A percentile compares a stretch with the other conserved stretches of the same genome.
These are phyloP conservation scores for Tretioscincus oriximinensis DNA, from an alignment of 2,113 vertebrate genomes.

Conservation along the genomic window DNA sequence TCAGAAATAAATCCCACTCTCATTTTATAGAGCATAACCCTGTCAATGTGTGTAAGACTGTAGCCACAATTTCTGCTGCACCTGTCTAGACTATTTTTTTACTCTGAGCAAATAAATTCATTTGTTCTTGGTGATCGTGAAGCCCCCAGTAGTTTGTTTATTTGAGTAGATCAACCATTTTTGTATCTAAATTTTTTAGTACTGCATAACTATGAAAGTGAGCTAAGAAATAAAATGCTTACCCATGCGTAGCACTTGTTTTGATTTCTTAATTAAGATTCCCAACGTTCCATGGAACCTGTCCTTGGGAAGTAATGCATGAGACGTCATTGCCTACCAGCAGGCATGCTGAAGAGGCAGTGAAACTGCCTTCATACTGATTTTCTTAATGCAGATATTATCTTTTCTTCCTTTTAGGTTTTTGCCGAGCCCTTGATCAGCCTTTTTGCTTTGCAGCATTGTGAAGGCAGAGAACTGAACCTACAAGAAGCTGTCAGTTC, in stretches of 20 bases:
- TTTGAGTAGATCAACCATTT: neutral
- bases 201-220: neutral
- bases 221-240: neutral
- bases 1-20: neutral
- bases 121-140: too few relatives aligned
- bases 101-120: neutral
- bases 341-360: neutral
- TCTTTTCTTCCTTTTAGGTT: constrained; percentile 59
- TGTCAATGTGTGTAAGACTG: neutral
- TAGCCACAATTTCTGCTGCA: neutral
- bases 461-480: constrained; percentile 78
- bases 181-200: neutral
- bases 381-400: neutral
- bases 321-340: neutral
- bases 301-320: neutral
- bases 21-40: neutral
- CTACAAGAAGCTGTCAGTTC: constrained; percentile 71
- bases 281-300: neutral
- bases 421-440: constrained; percentile 83
- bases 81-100: neutral
- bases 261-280: neutral
- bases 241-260: neutral
- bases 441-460: constrained; percentile 80
- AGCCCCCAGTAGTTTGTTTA: too few relatives aligned
- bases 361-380: neutral